Conservation (phyloP, 2,888 invertebrate species). For the Lottia gigantea region DNA sequence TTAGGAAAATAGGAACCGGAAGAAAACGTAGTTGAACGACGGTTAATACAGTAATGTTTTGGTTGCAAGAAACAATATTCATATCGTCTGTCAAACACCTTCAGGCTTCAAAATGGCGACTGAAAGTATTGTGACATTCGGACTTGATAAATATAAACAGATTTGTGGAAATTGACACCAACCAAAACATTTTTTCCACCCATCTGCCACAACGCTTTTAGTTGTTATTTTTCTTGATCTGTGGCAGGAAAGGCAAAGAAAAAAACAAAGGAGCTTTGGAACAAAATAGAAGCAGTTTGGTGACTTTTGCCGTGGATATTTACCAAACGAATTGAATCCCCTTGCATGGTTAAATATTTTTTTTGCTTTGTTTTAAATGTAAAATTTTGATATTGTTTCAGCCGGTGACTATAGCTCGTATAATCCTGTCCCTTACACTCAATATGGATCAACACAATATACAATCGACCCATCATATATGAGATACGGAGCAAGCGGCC, state of each 20-base stretch:
- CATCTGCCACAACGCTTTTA: background rate
- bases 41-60: conserved; percentile 18
- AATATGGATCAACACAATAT: conserved; percentile 42
- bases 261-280: too few relatives aligned
- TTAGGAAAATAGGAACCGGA: conserved; percentile 29
- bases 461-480: conserved; percentile 40
- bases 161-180: conserved; percentile 9
- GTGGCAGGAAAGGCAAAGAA: background rate
- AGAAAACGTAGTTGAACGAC: conserved; percentile 19
- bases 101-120: conserved; percentile 13
- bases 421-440: conserved; percentile 43
- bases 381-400: background rate
- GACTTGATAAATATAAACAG: conserved; percentile 12
- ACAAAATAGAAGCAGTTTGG: too few relatives aligned
- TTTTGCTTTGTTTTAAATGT: too few relatives aligned
- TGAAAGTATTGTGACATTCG: background rate
- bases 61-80: conserved; percentile 33
- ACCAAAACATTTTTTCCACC: conserved; percentile 5
- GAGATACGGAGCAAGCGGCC: conserved; percentile 42
- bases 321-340: too few relatives aligned
- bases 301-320: too few relatives aligned
- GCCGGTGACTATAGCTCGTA: conserved; percentile 39
- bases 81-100: conserved; percentile 18
- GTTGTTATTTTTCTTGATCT: background rate
- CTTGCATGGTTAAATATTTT: too few relatives aligned